Conservation (phyloP, 2,888 invertebrate genomes). For the Chironomus tentans region DNA sequence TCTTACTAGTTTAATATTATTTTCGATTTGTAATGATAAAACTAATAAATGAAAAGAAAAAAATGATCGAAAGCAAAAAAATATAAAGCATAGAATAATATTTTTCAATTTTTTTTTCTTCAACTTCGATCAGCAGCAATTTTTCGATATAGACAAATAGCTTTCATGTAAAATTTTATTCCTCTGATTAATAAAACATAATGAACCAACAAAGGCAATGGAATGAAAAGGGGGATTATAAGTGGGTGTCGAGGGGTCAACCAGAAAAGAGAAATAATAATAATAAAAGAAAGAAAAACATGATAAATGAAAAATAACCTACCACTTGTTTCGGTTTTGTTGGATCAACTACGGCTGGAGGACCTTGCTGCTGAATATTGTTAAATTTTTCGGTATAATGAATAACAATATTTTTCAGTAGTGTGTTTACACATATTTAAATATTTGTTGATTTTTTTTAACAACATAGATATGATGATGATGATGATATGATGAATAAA, state of each 20-base stretch:
- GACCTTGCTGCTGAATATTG: conserved; percentile 41
- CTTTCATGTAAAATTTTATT: background rate
- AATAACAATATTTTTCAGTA: background rate
- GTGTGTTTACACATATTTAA: background rate
- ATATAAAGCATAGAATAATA: background rate
- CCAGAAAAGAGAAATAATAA: background rate
- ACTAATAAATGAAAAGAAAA: conserved; percentile 10
- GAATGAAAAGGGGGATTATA: background rate
- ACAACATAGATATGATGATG: too few species aligned
- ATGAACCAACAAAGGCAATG: background rate
- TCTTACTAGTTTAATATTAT: too few species aligned
- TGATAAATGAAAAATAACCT: conserved; percentile 39
- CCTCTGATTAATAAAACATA: background rate
- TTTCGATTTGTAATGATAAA: background rate
- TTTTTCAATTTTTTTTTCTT: background rate
- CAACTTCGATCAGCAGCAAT: conserved; percentile 5
- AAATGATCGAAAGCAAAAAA: background rate
- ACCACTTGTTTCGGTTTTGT: conserved; percentile 56
- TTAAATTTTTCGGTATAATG: background rate
- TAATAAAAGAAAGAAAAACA: too few species aligned
- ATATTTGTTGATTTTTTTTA: background rate
- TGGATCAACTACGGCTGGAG: conserved; percentile 53
- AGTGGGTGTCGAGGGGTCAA: background rate
- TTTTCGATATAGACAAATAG: background rate
- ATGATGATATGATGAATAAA: background rate